Evolutionary conservation across 2,888 invertebrate genomes (phyloP).

Genomic region (Oligia strigilis): DNA sequence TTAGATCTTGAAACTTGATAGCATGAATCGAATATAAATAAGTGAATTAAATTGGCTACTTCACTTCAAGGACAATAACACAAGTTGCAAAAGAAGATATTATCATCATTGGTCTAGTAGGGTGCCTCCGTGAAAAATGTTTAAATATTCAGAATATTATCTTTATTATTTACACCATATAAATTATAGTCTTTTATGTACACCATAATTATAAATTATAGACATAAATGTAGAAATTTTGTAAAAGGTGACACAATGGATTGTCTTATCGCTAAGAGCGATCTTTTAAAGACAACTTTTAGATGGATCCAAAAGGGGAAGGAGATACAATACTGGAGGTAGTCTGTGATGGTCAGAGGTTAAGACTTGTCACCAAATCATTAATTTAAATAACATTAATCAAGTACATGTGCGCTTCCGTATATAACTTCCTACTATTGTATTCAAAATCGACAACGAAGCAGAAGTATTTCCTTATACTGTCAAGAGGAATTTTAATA

Average conservation of each 20-base stretch:
- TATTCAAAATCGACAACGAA: slow-evolving; percentile 61
- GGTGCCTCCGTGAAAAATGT: background rate
- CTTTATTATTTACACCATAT: background rate
- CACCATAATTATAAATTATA: background rate
- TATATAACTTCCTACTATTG: slow-evolving; percentile 59
- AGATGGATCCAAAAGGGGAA: background rate
- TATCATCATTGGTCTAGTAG: background rate
- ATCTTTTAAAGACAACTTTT: background rate
- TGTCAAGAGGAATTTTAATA: slow-evolving; percentile 70
- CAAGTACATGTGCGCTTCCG: slow-evolving; percentile 35
- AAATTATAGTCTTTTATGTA: background rate
- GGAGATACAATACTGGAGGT: background rate
- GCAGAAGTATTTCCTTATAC: slow-evolving; percentile 58
- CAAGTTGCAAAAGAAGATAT: slow-evolving; percentile 7
- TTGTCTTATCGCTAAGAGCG: background rate
- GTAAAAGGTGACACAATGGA: background rate
- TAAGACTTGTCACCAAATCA: background rate
- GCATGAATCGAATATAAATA: slow-evolving; percentile 26
- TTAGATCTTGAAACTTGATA: slow-evolving; percentile 37
- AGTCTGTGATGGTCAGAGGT: background rate
- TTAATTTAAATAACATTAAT: slow-evolving; percentile 4
- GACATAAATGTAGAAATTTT: background rate
- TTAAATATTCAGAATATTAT: background rate
- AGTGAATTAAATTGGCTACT: slow-evolving; percentile 11
- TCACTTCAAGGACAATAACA: background rate